phyloP scores from a whole-genome alignment of 2,888 invertebrate genomes.

The Blastobasis lacticolella region DNA sequence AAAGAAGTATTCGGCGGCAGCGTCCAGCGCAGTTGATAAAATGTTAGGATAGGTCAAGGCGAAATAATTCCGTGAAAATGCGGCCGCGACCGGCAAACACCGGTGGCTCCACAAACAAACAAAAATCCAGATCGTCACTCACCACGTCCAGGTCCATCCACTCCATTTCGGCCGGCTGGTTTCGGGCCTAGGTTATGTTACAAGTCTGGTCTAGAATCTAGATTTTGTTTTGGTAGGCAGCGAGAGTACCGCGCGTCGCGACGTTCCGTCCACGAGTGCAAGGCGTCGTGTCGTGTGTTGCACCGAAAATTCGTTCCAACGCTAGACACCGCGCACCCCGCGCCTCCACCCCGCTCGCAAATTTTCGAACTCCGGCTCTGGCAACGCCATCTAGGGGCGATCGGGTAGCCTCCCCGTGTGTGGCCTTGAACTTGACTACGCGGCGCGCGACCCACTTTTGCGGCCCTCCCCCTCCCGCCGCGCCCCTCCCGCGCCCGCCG shows the following conservation, averaged over 20 bases:
- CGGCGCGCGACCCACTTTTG: slow-evolving; percentile 66
- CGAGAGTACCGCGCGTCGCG: slow-evolving; percentile 67
- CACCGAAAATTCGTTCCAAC: slow-evolving; percentile 70
- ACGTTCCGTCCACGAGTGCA: slow-evolving; percentile 69
- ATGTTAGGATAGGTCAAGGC: slow-evolving; percentile 70
- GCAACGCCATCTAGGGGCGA: slow-evolving; percentile 68
- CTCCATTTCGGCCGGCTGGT: slow-evolving; percentile 56
- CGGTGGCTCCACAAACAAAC: not conserved
- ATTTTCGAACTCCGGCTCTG: slow-evolving; percentile 57
- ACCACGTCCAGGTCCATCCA: slow-evolving; percentile 71
- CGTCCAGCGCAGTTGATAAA: slow-evolving; percentile 42
- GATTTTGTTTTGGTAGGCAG: slow-evolving; percentile 24
- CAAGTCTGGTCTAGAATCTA: slow-evolving; percentile 38
- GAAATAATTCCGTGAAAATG: slow-evolving; percentile 28
- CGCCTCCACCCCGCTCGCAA: slow-evolving; percentile 54
- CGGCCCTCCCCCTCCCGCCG: slow-evolving; percentile 29
- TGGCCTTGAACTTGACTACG: slow-evolving; percentile 71
- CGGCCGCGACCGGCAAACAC: slow-evolving; percentile 7
- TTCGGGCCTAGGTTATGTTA: slow-evolving; percentile 46
- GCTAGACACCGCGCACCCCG: slow-evolving; percentile 45
- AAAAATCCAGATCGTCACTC: slow-evolving; percentile 30
- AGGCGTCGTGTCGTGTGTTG: slow-evolving; percentile 63
- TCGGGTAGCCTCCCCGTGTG: slow-evolving; percentile 42
- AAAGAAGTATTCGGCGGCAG: not conserved
- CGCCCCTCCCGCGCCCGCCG: slow-evolving; percentile 27